Percentiles rank a stretch among this genome's conserved stretches.
Evolutionary conservation across 2,113 vertebrate genomes (phyloP).

Genomic region (Scortum barcoo): DNA sequence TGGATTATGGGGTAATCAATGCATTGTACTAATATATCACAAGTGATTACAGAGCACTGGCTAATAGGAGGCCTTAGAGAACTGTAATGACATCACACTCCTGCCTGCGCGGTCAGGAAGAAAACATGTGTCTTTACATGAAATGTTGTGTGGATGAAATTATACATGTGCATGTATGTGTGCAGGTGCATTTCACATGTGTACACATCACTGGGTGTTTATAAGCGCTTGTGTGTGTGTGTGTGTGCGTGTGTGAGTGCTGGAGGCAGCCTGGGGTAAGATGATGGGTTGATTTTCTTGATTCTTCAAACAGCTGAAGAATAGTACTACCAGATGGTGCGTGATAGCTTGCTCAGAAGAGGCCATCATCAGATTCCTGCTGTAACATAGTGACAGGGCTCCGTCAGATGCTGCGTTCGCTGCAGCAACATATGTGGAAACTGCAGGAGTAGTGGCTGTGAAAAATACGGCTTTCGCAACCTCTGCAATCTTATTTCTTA

Average conservation of each 20-base stretch:
- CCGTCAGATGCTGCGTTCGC: constrained; percentile 22
- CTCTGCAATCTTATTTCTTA: not conserved
- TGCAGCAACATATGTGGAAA: constrained; percentile 58
- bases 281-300: constrained; percentile 72
- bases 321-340: constrained; percentile 78
- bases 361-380: constrained; percentile 70
- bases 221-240: constrained; percentile 19
- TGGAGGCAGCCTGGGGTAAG: constrained; percentile 39
- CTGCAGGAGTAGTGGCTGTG: constrained; percentile 14
- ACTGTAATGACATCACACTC: constrained; percentile 76
- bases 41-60: constrained; percentile 77
- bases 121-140: constrained; percentile 31
- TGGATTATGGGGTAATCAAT: constrained; percentile 84
- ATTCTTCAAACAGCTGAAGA: constrained; percentile 74
- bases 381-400: constrained; percentile 59
- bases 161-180: constrained; percentile 38
- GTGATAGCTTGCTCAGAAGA: constrained; percentile 70
- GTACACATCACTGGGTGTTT: constrained; percentile 19
- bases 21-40: constrained; percentile 83
- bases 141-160: constrained; percentile 43
- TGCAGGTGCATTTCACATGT: constrained; percentile 59
- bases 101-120: constrained; percentile 35
- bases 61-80: constrained; percentile 77
- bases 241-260: constrained; percentile 36
- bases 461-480: not conserved